Percentiles rank a stretch among this genome's conserved stretches.
These are phyloP conservation scores for Denticeps clupeoides DNA, from an alignment of 2,797 vertebrate genomes.

Conservation along the genomic window DNA sequence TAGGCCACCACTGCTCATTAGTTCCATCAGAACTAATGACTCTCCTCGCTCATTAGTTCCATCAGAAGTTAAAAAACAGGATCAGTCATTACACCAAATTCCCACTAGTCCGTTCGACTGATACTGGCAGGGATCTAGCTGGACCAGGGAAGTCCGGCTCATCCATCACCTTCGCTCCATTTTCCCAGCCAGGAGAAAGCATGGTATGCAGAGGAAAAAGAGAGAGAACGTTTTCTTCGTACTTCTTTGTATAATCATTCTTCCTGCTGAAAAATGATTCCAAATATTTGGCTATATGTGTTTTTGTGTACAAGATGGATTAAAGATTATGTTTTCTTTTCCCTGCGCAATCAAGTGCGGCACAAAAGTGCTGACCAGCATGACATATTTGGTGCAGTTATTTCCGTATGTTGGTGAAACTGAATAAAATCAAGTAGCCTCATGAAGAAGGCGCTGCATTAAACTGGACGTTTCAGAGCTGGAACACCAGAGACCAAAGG, in stretches of 20 bases:
- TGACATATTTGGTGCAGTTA: slow-evolving; percentile 57
- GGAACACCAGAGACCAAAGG: background rate
- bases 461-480: no score
- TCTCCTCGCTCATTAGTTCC: slow-evolving; percentile 63
- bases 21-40: slow-evolving; percentile 41
- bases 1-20: background rate
- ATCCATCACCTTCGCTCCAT: slow-evolving; percentile 47
- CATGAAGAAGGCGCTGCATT: no score
- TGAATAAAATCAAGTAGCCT: no score
- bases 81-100: slow-evolving; percentile 63
- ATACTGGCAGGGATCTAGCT: slow-evolving; percentile 51
- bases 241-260: slow-evolving; percentile 36
- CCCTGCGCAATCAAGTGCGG: slow-evolving; percentile 50
- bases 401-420: slow-evolving; percentile 38
- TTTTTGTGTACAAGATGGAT: slow-evolving; percentile 50
- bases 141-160: slow-evolving; percentile 43
- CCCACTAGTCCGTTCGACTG: slow-evolving; percentile 50
- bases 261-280: slow-evolving; percentile 47
- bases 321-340: slow-evolving; percentile 39
- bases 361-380: slow-evolving; percentile 56
- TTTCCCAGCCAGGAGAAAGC: slow-evolving; percentile 37
- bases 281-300: slow-evolving; percentile 43
- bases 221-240: slow-evolving; percentile 38
- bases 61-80: slow-evolving; percentile 58
- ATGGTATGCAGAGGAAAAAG: slow-evolving; percentile 39